Conservation (phyloP, 2,797 vertebrate genomes). For the Rhodeus uyekii region DNA sequence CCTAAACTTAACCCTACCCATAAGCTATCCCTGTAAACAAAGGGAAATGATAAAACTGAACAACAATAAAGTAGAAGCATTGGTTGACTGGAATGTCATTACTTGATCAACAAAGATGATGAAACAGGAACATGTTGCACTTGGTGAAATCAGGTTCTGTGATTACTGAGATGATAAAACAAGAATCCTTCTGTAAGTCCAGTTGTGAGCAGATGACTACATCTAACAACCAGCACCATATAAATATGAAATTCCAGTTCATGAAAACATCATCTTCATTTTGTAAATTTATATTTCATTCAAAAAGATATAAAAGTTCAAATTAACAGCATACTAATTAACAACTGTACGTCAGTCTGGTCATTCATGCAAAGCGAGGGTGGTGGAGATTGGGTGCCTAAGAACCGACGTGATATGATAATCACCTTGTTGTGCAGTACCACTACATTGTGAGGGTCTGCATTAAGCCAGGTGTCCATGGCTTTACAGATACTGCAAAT, state of each 20-base stretch:
- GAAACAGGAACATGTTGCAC: not conserved
- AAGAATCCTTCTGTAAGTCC: not conserved
- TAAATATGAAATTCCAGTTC: not conserved
- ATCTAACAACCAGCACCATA: not conserved
- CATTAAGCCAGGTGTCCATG: slow-evolving; percentile 93
- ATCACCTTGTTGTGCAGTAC: slow-evolving; percentile 95
- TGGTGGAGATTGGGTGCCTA: slow-evolving; percentile 4
- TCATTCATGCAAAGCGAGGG: slow-evolving; percentile 6
- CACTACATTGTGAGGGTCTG: slow-evolving; percentile 86
- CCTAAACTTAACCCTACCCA: not conserved
- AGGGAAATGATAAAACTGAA: not conserved
- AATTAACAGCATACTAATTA: not conserved
- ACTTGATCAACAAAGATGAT: not conserved
- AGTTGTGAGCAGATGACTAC: not conserved
- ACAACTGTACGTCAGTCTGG: not conserved
- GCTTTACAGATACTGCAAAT: slow-evolving; percentile 98
- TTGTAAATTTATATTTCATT: not conserved
- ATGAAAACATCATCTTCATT: not conserved
- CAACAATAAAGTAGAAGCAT: not conserved
- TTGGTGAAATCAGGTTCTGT: not conserved
- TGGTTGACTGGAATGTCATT: not conserved
- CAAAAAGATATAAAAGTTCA: not conserved
- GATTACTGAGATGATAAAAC: not conserved
- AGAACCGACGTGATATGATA: not conserved
- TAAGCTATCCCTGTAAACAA: not conserved